phyloP scores from a whole-genome alignment of 53 echinoderm and acorn worm species.

The Hippasteria phrygiana region DNA sequence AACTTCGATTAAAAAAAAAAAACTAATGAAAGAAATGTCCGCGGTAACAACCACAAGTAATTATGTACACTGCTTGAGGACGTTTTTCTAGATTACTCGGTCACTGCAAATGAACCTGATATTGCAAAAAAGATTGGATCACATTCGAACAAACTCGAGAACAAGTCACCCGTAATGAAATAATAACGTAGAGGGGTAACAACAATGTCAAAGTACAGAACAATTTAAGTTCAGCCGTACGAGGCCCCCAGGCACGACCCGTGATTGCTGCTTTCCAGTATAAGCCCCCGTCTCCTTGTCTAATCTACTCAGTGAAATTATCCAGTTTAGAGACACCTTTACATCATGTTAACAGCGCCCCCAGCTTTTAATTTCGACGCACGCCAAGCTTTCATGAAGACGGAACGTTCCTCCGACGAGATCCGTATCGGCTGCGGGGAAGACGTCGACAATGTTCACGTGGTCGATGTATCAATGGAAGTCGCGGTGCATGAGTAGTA shows the following conservation, averaged over 20 bases:
- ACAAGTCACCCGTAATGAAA: neutral
- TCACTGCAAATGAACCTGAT: neutral
- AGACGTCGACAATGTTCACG: slow-evolving; percentile 9
- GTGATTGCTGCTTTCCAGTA: slow-evolving; percentile 11
- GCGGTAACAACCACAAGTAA: too few species aligned
- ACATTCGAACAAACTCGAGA: neutral
- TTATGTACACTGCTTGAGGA: neutral
- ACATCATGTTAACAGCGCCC: slow-evolving; percentile 19
- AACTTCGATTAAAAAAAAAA: too few species aligned
- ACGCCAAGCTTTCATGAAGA: slow-evolving; percentile 25
- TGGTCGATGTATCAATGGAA: slow-evolving; percentile 22
- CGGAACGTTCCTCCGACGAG: neutral
- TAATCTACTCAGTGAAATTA: slow-evolving; percentile 12
- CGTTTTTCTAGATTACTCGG: neutral
- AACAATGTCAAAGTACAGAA: slow-evolving; percentile 36
- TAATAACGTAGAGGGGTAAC: neutral
- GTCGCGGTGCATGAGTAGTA: neutral
- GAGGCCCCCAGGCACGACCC: neutral
- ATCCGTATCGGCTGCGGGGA: neutral
- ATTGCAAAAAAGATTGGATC: neutral
- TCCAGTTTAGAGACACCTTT: slow-evolving; percentile 21
- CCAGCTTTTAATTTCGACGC: slow-evolving; percentile 11
- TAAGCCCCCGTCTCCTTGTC: neutral
- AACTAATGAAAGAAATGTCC: too few species aligned
- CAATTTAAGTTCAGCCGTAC: slow-evolving; percentile 14